phyloP scores from a whole-genome alignment of 2,113 vertebrate genomes.

The Sander lucioperca region DNA sequence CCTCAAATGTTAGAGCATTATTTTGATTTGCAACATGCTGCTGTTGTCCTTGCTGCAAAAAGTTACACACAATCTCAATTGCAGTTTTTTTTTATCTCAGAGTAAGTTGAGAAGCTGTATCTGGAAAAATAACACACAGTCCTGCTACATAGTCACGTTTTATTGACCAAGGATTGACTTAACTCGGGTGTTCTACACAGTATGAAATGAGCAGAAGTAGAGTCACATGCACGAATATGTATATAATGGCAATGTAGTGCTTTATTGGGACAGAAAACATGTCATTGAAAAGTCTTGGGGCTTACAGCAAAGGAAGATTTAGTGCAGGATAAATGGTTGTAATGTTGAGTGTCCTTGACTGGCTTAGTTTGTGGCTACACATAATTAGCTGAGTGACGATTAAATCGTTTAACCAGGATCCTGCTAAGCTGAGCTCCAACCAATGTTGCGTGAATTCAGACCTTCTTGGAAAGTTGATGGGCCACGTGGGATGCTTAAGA shows the following conservation, averaged over 20 bases:
- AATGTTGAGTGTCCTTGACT: constrained; percentile 54
- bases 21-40: background rate
- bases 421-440: constrained; percentile 40
- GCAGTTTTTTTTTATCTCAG: constrained; percentile 13
- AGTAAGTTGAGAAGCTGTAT: constrained; percentile 39
- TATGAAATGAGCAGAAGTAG: constrained; percentile 34
- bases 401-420: constrained; percentile 66
- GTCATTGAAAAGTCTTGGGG: constrained; percentile 29
- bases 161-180: constrained; percentile 58
- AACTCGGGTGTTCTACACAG: constrained; percentile 13
- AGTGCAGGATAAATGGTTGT: constrained; percentile 43
- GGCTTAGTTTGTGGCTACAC: constrained; percentile 55
- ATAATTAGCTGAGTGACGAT: constrained; percentile 65
- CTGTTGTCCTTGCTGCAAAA: background rate
- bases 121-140: constrained; percentile 47
- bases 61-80: background rate
- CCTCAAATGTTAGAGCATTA: background rate
- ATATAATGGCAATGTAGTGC: constrained; percentile 4
- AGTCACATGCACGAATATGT: constrained; percentile 38
- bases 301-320: constrained; percentile 50
- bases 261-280: constrained; percentile 49
- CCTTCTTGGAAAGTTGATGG: constrained; percentile 61
- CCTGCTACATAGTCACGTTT: constrained; percentile 48
- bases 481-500: constrained; percentile 46
- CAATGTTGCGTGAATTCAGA: constrained; percentile 41